A percentile compares a stretch with the other conserved stretches of the same genome.
Conservation (phyloP, 2,888 invertebrate species). For the Esperia sulphurella region DNA sequence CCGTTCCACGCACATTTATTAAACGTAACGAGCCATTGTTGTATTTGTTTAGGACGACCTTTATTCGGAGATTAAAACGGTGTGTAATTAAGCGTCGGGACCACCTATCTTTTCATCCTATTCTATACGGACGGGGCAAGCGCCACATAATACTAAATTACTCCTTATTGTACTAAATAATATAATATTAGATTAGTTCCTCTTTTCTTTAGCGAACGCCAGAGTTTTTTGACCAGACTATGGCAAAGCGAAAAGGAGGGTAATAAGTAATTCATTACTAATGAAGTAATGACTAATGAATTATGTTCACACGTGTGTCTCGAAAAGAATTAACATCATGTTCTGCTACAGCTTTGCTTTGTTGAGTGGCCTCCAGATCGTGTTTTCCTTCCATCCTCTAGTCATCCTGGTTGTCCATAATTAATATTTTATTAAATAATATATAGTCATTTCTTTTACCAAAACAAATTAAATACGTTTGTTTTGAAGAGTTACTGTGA, state of each 20-base stretch:
- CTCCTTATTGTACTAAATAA: background rate
- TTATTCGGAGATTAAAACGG: conserved; percentile 35
- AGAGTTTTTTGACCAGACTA: no score
- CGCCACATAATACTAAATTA: background rate
- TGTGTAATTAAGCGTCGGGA: conserved; percentile 15
- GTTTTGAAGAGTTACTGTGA: background rate
- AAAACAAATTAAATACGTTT: background rate
- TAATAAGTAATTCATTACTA: no score
- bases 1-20: conserved; percentile 18
- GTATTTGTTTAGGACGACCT: conserved; percentile 41
- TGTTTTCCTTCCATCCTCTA: no score
- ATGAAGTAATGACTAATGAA: no score
- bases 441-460: no score
- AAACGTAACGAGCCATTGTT: conserved; percentile 24
- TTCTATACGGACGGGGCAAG: background rate
- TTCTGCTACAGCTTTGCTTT: no score
- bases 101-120: background rate
- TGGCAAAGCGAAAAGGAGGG: no score
- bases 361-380: no score
- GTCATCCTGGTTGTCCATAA: no score
- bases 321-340: no score
- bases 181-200: background rate
- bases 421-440: no score
- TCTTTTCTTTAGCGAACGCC: background rate
- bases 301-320: no score